Conservation (phyloP, 2,888 invertebrate species). For the Epiblema foenella region DNA sequence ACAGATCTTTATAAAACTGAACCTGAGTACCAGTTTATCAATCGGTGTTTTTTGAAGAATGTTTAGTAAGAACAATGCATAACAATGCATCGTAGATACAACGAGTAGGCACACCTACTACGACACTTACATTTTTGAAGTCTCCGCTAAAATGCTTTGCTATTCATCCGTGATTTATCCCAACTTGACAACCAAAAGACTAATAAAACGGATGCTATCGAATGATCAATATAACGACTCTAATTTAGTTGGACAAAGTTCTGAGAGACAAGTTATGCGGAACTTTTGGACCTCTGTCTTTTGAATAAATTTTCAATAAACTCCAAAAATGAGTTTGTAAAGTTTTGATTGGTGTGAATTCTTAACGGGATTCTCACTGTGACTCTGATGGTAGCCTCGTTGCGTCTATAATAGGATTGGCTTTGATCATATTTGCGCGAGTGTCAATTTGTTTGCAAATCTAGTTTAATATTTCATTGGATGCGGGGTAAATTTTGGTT, state of each 20-base stretch:
- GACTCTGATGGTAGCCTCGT: conserved; percentile 46
- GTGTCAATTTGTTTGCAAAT: conserved; percentile 16
- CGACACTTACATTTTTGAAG: neutral
- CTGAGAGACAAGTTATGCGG: conserved; percentile 70
- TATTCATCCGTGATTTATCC: conserved; percentile 23
- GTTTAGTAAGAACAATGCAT: no score
- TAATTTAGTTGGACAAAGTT: conserved; percentile 75
- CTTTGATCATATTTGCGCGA: conserved; percentile 44
- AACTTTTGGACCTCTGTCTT: conserved; percentile 72
- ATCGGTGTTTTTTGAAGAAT: neutral
- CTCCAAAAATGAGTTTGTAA: conserved; percentile 73
- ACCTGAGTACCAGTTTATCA: neutral
- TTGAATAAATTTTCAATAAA: conserved; percentile 78
- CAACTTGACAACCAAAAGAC: conserved; percentile 47
- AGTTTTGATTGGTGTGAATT: conserved; percentile 75
- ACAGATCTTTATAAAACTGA: no score
- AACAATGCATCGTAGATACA: no score
- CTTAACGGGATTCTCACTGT: conserved; percentile 54
- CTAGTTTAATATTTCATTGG: conserved; percentile 1
- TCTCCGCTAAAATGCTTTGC: neutral
- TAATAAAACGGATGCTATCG: conserved; percentile 57
- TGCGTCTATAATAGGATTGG: conserved; percentile 45
- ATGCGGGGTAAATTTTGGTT: neutral
- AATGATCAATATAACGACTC: conserved; percentile 64
- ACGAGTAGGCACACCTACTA: no score